Base-by-base conservation (phyloP, 2,888 invertebrate genomes). In the Argyresthia goedartella region DNA sequence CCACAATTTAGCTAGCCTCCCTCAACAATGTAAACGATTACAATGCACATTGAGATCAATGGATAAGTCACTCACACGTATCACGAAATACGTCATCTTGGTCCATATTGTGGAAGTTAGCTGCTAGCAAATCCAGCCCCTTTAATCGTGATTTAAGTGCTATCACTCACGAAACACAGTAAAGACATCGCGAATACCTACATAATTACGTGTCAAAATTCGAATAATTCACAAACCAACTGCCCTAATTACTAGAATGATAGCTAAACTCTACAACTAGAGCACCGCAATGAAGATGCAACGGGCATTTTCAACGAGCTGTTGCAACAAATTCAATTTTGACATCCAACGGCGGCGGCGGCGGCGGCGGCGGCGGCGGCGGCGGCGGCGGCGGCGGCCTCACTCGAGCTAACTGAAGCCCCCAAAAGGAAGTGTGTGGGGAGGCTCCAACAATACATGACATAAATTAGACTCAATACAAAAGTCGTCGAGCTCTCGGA, bases 391-490 rank as follows among this genome's bases (percentile, higher is more conserved):
- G 25, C 9, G 15, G 43, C 25, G 6, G 45, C 34, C 25, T 2
- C 25, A 41, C 15, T 8, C 66, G 69, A 69, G 68, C 67, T n/a
- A n/a, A n/a, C 71, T 73, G 63, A 66, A 74, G 76, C 73, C 82
- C 79, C 75, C 65, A 71, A 69, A 73, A 78, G 78, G 79, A 81
- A 78, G 75, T 72, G 75, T 77, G 81, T 78, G 81, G 82, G 80
- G 82, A 77, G 81, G 75, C 80, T 70, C 72, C 68, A 73, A 84
- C 82, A 84, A 85, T 84, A 73, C 82, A 77, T 74, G 74, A 85
- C 84, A 85, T 86, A 86, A 85, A 85, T 86, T 85, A 85, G 81
- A 82, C 77, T 73, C 79, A 74, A 78, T 79, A 86, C 81, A 85
- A 86, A 84, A 78, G 82, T 67, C 66, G 69, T 58, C 69, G 70